phyloP scores from a whole-genome alignment of 1,140 invertebrate genomes.

The Catajapyx aquilonaris region DNA sequence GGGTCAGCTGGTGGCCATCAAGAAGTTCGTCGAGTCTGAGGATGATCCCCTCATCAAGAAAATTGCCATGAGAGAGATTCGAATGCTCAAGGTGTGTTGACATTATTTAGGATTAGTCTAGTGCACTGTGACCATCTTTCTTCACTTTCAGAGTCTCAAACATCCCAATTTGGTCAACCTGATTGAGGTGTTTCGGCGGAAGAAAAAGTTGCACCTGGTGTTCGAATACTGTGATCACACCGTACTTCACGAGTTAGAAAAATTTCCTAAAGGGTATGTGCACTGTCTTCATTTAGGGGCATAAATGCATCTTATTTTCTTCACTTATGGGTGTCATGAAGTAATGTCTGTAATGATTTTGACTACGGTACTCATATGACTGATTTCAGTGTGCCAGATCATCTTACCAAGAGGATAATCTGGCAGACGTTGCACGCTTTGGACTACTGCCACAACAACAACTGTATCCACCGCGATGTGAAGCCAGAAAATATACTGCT shows the following conservation, averaged over 20 bases:
- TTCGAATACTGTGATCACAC: slow-evolving; percentile 98
- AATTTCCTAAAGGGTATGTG: slow-evolving; percentile 46
- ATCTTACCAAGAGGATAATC: slow-evolving; percentile 68
- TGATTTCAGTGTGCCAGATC: background rate
- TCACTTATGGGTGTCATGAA: no score
- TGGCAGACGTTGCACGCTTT: slow-evolving; percentile 91
- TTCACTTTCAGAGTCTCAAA: slow-evolving; percentile 68
- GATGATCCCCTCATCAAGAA: slow-evolving; percentile 96
- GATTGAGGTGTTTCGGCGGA: slow-evolving; percentile 91
- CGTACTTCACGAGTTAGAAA: slow-evolving; percentile 86
- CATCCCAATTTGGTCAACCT: slow-evolving; percentile 95
- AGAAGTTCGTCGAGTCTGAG: slow-evolving; percentile 97
- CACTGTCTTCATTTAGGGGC: no score
- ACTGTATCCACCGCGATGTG: slow-evolving; percentile 90
- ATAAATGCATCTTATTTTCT: no score
- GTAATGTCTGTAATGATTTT: no score
- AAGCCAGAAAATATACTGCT: slow-evolving; percentile 98
- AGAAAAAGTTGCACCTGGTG: slow-evolving; percentile 88
- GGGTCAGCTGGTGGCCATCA: slow-evolving; percentile 90
- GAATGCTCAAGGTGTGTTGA: slow-evolving; percentile 83
- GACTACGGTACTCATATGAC: no score
- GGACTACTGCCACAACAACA: slow-evolving; percentile 88
- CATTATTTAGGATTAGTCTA: no score
- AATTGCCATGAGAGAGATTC: slow-evolving; percentile 91
- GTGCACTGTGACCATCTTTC: no score